Conservation (phyloP, 2,888 invertebrate species). For the Miltochrista miniata region DNA sequence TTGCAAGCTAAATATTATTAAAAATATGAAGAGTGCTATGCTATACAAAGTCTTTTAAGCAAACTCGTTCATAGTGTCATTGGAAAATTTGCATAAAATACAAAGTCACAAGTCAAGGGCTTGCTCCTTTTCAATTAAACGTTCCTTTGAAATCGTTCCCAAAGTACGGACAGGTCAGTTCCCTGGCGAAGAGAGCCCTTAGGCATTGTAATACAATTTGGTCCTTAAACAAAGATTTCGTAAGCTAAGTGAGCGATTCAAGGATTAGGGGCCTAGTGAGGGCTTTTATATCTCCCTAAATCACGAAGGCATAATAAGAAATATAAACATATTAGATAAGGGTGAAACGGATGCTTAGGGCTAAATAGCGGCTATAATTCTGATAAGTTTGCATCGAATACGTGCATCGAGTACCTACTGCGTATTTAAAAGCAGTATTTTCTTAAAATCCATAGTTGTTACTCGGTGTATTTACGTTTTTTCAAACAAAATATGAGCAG, state of each 20-base stretch:
- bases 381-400: slow-evolving; percentile 10
- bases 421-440: too few species aligned
- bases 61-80: too few species aligned
- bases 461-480: too few species aligned
- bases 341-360: slow-evolving; percentile 51
- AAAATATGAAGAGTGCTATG: slow-evolving; percentile 9
- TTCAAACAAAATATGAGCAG: too few species aligned
- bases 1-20: too few species aligned
- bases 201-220: slow-evolving; percentile 54
- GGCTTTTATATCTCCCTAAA: slow-evolving; percentile 71
- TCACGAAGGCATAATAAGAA: slow-evolving; percentile 64
- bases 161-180: slow-evolving; percentile 24
- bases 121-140: slow-evolving; percentile 13
- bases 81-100: slow-evolving; percentile 1
- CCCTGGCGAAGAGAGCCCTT: slow-evolving; percentile 32
- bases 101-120: slow-evolving; percentile 8
- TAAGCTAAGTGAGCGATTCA: slow-evolving; percentile 52
- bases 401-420: too few species aligned
- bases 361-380: slow-evolving; percentile 36
- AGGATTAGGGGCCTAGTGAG: slow-evolving; percentile 62
- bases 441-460: too few species aligned
- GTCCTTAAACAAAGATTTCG: slow-evolving; percentile 59
- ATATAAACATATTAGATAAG: slow-evolving; percentile 64
- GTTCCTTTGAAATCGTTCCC: slow-evolving; percentile 13
- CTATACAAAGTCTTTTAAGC: slow-evolving; percentile 21